A percentile compares a stretch with the other conserved stretches of the same genome.
Evolutionary conservation across 2,888 invertebrate species (phyloP).

Genomic region (Cryptocephalus moraei): DNA sequence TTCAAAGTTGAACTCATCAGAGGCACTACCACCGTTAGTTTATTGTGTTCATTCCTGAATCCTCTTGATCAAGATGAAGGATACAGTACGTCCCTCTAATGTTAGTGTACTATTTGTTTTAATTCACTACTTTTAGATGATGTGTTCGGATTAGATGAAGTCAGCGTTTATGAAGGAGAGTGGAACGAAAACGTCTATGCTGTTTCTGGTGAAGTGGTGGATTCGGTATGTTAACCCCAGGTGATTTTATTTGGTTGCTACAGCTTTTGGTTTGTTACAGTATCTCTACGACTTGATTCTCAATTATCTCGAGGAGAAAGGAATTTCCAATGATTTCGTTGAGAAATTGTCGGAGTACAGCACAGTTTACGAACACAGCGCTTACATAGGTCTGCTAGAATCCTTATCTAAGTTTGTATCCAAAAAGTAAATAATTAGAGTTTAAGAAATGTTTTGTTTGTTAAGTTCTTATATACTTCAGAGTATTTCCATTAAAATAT

Average conservation of each 20-base stretch:
- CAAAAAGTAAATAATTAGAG: conserved; percentile 36
- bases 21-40: conserved; percentile 66
- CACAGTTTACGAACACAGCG: conserved; percentile 86
- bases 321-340: conserved; percentile 85
- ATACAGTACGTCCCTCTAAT: conserved; percentile 46
- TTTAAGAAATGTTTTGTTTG: not conserved
- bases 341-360: conserved; percentile 80
- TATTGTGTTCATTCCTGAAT: conserved; percentile 74
- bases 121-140: conserved; percentile 53
- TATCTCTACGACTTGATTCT: conserved; percentile 89
- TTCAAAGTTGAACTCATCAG: conserved; percentile 82
- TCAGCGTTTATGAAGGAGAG: conserved; percentile 80
- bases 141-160: conserved; percentile 86
- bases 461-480: no score
- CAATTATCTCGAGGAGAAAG: conserved; percentile 93
- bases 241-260: not conserved
- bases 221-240: conserved; percentile 61
- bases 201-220: conserved; percentile 88
- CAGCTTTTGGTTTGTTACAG: conserved; percentile 43
- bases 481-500: no score
- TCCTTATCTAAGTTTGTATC: conserved; percentile 77
- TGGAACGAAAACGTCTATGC: conserved; percentile 81
- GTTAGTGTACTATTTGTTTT: not conserved
- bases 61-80: conserved; percentile 55
- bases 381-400: conserved; percentile 83